Percentiles rank a stretch among this genome's conserved stretches.
Conservation (phyloP, 1,140 invertebrate species). For the Coelopa frigida region DNA sequence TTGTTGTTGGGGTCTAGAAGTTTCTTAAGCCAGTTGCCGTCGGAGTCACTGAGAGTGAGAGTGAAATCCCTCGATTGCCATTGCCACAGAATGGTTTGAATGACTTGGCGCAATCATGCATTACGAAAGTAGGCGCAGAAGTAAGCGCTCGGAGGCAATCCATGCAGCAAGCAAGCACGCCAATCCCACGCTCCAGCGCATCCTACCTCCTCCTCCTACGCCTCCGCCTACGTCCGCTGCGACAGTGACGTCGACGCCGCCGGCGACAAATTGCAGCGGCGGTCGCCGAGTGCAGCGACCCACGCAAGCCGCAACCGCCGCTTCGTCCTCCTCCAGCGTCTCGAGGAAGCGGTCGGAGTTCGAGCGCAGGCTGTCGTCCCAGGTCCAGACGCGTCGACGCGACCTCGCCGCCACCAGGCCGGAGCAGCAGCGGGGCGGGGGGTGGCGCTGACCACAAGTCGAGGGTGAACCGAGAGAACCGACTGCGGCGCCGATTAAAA, state of each 20-base stretch:
- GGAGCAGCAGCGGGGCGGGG: background rate
- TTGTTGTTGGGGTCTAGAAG: no score
- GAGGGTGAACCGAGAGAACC: background rate
- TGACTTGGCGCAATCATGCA: no score
- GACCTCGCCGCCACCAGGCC: background rate
- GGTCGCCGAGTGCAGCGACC: slow-evolving; percentile 28
- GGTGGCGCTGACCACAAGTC: background rate
- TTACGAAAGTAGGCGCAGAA: no score
- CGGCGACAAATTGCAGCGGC: slow-evolving; percentile 28
- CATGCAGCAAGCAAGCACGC: no score
- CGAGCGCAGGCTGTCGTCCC: slow-evolving; percentile 42
- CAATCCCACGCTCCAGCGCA: no score
- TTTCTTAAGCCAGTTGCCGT: no score
- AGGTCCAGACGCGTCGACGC: slow-evolving; percentile 35
- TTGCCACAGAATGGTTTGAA: no score
- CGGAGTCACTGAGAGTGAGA: no score
- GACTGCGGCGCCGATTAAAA: background rate
- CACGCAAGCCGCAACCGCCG: slow-evolving; percentile 15
- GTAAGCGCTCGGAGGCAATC: no score
- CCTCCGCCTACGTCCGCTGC: background rate
- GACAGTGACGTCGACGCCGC: background rate
- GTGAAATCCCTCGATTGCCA: no score
- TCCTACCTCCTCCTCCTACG: no score
- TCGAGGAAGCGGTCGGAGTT: slow-evolving; percentile 43
- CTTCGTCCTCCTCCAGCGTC: slow-evolving; percentile 37